A percentile compares a stretch with the other conserved stretches of the same genome.
These are phyloP conservation scores for Isaurus tuberculatus DNA, from an alignment of 92 coral and sea anemone genomes.

Conservation along the genomic window DNA sequence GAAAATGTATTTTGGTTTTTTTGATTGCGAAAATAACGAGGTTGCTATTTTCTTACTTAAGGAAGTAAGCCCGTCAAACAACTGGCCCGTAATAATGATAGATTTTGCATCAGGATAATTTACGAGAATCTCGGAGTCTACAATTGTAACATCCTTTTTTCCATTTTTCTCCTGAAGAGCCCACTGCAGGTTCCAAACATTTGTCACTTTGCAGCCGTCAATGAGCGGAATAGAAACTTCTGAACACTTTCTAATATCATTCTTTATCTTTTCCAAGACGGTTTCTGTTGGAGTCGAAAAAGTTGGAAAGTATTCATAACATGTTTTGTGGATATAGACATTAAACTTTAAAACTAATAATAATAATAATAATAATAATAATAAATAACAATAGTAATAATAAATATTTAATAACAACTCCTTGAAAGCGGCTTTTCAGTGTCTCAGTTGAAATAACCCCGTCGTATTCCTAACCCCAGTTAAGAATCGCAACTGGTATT, in stretches of 20 bases:
- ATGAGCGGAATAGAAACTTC: background rate
- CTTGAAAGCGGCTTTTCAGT: too few species aligned
- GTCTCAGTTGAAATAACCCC: too few species aligned
- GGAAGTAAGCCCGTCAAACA: conserved; percentile 21
- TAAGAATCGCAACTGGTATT: too few species aligned
- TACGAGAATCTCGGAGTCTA: background rate
- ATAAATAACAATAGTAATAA: too few species aligned
- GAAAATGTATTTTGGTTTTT: background rate
- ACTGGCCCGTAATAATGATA: conserved; percentile 16
- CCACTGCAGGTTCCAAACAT: conserved; percentile 27
- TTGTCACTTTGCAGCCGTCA: background rate
- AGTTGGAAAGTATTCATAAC: too few species aligned
- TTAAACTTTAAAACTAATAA: too few species aligned
- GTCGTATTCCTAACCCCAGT: too few species aligned
- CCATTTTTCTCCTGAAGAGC: background rate
- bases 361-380: too few species aligned
- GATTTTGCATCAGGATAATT: conserved; percentile 16
- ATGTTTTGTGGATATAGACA: too few species aligned
- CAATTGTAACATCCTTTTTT: background rate
- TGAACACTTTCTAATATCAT: background rate
- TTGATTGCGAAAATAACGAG: background rate
- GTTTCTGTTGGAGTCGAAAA: background rate
- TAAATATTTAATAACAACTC: too few species aligned
- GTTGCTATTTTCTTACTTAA: conserved; percentile 2
- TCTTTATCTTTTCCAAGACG: background rate